Percentiles rank a stretch among this genome's conserved stretches.
Evolutionary conservation across 2,888 invertebrate species (phyloP).

Genomic region (Gymnosoma rotundatum): DNA sequence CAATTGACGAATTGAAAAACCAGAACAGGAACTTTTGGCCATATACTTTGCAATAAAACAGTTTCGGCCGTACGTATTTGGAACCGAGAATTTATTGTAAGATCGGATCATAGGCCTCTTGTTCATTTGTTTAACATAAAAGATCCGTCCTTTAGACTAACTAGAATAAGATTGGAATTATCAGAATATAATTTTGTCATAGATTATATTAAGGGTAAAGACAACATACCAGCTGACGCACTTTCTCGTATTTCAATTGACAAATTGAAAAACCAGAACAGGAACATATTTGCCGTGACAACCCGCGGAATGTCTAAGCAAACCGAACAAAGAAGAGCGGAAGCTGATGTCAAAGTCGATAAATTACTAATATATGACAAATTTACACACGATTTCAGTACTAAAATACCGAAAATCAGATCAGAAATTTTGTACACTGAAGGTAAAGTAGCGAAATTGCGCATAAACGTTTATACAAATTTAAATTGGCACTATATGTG

Average conservation of each 20-base stretch:
- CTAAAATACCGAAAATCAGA: neutral
- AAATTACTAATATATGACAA: neutral
- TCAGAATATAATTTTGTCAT: constrained; percentile 72
- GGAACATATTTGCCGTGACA: neutral
- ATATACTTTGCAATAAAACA: constrained; percentile 19
- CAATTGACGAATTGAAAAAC: too few species aligned
- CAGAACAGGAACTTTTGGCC: neutral
- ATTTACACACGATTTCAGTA: neutral
- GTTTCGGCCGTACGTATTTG: constrained; percentile 69
- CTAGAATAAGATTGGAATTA: constrained; percentile 71
- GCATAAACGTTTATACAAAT: neutral
- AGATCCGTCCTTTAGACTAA: constrained; percentile 57
- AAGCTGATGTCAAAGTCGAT: neutral
- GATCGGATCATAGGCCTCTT: constrained; percentile 42
- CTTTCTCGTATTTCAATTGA: constrained; percentile 52
- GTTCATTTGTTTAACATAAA: constrained; percentile 64
- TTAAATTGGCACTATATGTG: constrained; percentile 14
- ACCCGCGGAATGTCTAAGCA: too few species aligned
- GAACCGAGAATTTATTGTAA: constrained; percentile 68
- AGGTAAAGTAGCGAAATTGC: neutral
- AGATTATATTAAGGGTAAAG: constrained; percentile 68
- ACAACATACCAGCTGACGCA: constrained; percentile 63
- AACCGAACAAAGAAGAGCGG: neutral
- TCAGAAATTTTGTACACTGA: neutral
- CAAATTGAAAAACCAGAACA: constrained; percentile 21